A percentile compares a stretch with the other conserved stretches of the same genome.
Conservation (phyloP, 2,888 invertebrate genomes). For the Leptinotarsa tumamoca region DNA sequence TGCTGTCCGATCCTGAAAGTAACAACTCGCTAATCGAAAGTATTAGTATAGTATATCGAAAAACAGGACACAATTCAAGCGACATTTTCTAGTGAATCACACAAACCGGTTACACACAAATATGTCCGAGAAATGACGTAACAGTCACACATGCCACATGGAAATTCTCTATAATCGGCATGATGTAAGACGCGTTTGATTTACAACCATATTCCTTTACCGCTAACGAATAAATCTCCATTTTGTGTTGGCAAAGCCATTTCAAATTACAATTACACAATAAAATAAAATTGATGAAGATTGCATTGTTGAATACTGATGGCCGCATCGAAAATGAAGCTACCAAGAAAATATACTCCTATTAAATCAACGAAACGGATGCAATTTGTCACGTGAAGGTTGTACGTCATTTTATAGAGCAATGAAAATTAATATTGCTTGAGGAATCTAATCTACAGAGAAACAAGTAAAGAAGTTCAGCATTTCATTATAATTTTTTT, state of each 20-base stretch:
- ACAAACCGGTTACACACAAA: slow-evolving; percentile 9
- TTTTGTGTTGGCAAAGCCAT: not conserved
- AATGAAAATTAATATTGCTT: no score
- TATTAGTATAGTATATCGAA: not conserved
- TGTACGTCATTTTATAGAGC: not conserved
- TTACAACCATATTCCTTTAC: slow-evolving; percentile 1
- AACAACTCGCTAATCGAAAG: not conserved
- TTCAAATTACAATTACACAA: slow-evolving; percentile 11
- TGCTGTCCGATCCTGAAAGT: not conserved
- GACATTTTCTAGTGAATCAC: slow-evolving; percentile 11
- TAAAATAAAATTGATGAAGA: slow-evolving; percentile 1
- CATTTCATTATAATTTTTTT: no score
- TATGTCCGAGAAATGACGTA: slow-evolving; percentile 9
- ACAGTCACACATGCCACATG: slow-evolving; percentile 3
- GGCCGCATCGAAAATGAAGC: not conserved
- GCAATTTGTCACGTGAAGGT: not conserved
- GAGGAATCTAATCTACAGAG: no score
- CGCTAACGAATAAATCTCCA: slow-evolving; percentile 9
- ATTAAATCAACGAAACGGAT: slow-evolving; percentile 11
- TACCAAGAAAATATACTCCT: not conserved
- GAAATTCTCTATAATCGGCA: slow-evolving; percentile 6
- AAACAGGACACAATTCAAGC: not conserved
- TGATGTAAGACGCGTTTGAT: slow-evolving; percentile 11
- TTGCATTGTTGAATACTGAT: slow-evolving; percentile 3
- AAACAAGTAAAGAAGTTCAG: no score